Base-by-base conservation (phyloP, 2,888 invertebrate species). In the Dilophus febrilis region DNA sequence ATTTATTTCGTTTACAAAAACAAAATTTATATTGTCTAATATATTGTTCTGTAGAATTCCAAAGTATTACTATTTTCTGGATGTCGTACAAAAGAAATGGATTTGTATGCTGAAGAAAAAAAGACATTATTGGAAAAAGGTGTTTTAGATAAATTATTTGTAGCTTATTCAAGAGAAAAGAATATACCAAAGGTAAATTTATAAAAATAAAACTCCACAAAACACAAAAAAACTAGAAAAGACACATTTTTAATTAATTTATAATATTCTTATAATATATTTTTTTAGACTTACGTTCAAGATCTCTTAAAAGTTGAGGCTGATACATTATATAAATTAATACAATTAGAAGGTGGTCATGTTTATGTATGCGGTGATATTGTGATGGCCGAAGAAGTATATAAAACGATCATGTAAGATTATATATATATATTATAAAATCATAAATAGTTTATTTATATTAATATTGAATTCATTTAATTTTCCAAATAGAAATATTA, bases 11-110 rank as follows among this genome's bases (percentile, higher is more conserved):
- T n/a, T n/a, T n/a, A n/a, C n/a, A n/a, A n/a, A n/a, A n/a, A n/a
- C n/a, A n/a, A n/a, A n/a, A 30, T 13, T 14, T 18, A 12, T 11
- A 35, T n/a, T 13, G 11, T 22, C 19, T 26, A 18, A 16, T 5
- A 18, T 10, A 6, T 18, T 12, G 41, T 46, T 2, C 44, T 44
- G 2, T n/a, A 43, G 50, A 11, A 41, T 61, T 42, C 62, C 1
- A 68, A 68, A 45, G 79, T 86, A 52, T 86, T 84, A 75, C 60
- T 91, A 18, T 88, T 90, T 64, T 90, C 90, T 51, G 91, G 91
- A 12, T 91, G 90, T 51, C 74, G 88, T 40, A 79, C 79, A 43
- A 74, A 65, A 39, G 76, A 73, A 38, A 72, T 87, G 62, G 86
- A 91, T 54, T 64, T 91, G 40, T 90, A 90, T 56, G 65, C 74